These are phyloP conservation scores for Cyanoliseus patagonus DNA, from an alignment of 2,113 vertebrate species.

Conservation along the genomic window DNA sequence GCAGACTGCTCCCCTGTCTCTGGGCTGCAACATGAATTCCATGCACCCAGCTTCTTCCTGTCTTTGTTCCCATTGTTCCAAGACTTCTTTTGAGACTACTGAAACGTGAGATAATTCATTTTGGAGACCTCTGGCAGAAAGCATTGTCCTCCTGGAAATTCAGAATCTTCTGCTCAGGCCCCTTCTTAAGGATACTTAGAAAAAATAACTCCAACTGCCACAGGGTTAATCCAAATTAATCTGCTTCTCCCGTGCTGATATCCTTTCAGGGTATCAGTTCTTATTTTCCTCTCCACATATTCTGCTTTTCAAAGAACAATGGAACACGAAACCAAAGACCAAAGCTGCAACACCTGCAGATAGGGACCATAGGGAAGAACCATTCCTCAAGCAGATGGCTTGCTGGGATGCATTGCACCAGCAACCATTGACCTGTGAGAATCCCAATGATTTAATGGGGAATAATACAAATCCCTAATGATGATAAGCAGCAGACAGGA, in stretches of 20 bases:
- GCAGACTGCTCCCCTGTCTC: background rate
- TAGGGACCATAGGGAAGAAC: background rate
- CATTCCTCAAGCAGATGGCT: background rate
- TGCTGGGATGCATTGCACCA: accelerated
- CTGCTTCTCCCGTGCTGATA: background rate
- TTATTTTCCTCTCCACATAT: background rate
- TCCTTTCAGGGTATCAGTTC: background rate
- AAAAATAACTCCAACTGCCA: background rate
- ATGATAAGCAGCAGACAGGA: background rate
- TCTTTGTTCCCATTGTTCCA: background rate
- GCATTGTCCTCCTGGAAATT: background rate
- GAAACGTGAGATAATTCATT: background rate
- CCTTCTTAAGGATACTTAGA: background rate
- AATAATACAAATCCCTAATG: background rate
- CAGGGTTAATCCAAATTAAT: slow-evolving; percentile 23
- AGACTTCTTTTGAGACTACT: background rate
- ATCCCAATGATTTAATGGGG: background rate
- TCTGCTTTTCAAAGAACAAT: background rate
- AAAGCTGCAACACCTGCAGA: background rate
- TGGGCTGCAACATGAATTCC: background rate
- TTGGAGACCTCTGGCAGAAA: background rate
- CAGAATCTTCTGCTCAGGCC: background rate
- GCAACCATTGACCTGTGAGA: accelerated
- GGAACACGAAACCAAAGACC: background rate
- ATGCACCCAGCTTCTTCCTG: background rate